Evolutionary conservation across 37 sponge, comb jelly and placozoan species (phyloP).

Genomic region (Hormiphora californensis): DNA sequence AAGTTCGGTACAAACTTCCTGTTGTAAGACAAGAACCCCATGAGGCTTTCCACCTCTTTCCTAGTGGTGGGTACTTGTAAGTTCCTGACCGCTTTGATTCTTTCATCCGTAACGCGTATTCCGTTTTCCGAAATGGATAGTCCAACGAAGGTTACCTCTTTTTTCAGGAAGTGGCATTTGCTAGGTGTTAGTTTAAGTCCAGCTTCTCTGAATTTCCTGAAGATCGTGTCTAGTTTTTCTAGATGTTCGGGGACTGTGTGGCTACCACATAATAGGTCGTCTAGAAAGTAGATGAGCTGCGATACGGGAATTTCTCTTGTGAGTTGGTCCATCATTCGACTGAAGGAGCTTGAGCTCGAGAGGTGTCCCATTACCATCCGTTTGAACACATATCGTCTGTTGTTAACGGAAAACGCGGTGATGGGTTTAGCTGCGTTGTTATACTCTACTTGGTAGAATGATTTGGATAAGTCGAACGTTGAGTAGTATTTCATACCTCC

Average conservation of each 20-base stretch:
- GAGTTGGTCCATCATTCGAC: constrained; percentile 30
- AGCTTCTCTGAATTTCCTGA: not conserved
- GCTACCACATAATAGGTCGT: not conserved
- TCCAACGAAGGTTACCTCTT: not conserved
- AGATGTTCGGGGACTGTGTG: not conserved
- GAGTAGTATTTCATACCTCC: not conserved
- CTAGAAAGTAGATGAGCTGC: constrained; percentile 1
- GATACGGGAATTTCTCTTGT: not conserved
- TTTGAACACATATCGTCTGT: not conserved
- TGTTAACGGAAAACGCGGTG: not conserved
- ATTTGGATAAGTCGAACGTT: constrained; percentile 3
- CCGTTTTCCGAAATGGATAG: constrained; percentile 4
- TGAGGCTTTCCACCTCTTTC: not conserved
- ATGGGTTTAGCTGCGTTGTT: not conserved
- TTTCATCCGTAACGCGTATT: not conserved
- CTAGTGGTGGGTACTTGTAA: not conserved
- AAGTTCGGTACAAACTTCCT: not conserved
- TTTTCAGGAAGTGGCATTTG: not conserved
- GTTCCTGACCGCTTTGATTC: constrained; percentile 9
- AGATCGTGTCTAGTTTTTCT: not conserved
- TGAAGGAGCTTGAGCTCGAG: not conserved
- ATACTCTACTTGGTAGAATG: constrained; percentile 4
- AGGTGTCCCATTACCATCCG: constrained; percentile 24
- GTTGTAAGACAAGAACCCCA: constrained; percentile 21
- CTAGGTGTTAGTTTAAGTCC: not conserved